These are phyloP conservation scores for Chlorocebus sabaeus DNA, from an alignment of 2,113 vertebrate genomes.

Conservation along the genomic window DNA sequence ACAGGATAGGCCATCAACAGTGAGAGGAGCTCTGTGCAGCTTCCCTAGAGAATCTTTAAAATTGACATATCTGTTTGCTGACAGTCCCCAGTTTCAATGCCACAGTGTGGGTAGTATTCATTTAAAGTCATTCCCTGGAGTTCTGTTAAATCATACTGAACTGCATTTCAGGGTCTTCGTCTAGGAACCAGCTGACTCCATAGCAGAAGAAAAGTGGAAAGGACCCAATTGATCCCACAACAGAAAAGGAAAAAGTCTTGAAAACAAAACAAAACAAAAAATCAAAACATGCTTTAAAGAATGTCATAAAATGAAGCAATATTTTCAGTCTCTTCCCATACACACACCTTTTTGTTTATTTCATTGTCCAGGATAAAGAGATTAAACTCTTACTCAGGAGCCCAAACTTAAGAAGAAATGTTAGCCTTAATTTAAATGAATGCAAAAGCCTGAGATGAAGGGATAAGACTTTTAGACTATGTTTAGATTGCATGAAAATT, in stretches of 20 bases:
- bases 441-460: slow-evolving; percentile 3
- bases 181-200: background rate
- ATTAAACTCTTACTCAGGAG: slow-evolving; percentile 10
- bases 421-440: slow-evolving; percentile 23
- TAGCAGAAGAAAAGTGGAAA: background rate
- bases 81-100: slow-evolving; percentile 5
- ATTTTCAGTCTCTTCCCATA: background rate
- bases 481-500: slow-evolving; percentile 9
- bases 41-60: slow-evolving; percentile 37
- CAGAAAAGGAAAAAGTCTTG: background rate
- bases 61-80: slow-evolving; percentile 51
- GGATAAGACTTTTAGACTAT: background rate
- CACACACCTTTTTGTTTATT: background rate
- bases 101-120: background rate
- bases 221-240: background rate
- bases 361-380: slow-evolving; percentile 10
- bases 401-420: background rate
- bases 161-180: background rate
- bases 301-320: slow-evolving; percentile 36
- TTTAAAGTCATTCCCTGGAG: background rate
- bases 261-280: background rate
- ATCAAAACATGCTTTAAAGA: slow-evolving; percentile 18
- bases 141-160: slow-evolving; percentile 10
- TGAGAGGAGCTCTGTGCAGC: slow-evolving; percentile 37
- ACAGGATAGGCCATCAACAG: slow-evolving; percentile 52